Base-by-base conservation (phyloP, 30 jellyfish, hydroid and myxozoan species). In the Rhopilema esculentum region DNA sequence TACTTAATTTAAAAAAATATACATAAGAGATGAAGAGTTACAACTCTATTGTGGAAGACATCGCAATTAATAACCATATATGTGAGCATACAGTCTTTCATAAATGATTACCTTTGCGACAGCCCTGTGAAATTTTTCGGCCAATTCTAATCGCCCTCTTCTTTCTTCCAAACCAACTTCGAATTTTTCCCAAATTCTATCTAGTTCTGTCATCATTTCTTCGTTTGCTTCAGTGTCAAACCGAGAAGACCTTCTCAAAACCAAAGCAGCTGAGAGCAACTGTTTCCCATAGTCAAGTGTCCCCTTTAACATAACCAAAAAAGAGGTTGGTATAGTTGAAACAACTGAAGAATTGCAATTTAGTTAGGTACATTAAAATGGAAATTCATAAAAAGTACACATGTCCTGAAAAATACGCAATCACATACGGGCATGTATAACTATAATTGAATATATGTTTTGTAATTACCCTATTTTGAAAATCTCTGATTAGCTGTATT, bases 281-380 rank as follows among this genome's bases (percentile, higher is more conserved):
- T 89, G 97, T 21, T 89, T 89, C 4, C 97, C 97, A 27, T 89
- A 89, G 32, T 89, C 97, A 62, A 51, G 82, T 0, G 97, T 89
- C 20, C 97, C 97, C 97, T 89, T 25, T 6, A 77, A 71, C 28
- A 27, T 8, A 28, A 21, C 27, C 9, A 51, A 48, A 27, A 21
- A 2, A 2, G 2, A 69, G 61, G 20, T 15, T 16, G 48, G n/a
- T n/a, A n/a, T n/a, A n/a, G 49, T 31, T 51, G 57, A 49, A 21
- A 0, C 19, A 20, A 32, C n/a, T n/a, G n/a, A n/a, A n/a, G n/a
- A n/a, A n/a, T n/a, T n/a, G n/a, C n/a, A n/a, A n/a, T n/a, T n/a
- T n/a, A n/a, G n/a, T n/a, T n/a, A n/a, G n/a, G n/a, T n/a, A n/a
- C n/a, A n/a, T n/a, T n/a, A n/a, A n/a, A n/a, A n/a, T n/a, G n/a